Base-by-base conservation (phyloP, 2,888 invertebrate genomes). In the Crepidodera aurea region DNA sequence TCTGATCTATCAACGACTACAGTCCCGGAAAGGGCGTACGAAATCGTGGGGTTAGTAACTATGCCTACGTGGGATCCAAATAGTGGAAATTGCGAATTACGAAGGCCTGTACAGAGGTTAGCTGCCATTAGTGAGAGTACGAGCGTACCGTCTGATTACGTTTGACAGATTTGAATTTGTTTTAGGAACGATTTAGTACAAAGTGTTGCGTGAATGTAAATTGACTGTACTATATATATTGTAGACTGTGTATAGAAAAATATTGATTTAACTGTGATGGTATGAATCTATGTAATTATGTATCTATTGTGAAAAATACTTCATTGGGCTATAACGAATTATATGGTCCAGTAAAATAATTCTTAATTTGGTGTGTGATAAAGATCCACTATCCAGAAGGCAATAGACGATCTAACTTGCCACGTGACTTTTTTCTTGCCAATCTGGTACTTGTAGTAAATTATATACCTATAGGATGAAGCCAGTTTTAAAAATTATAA, bases 1-100 rank as follows among this genome's bases (percentile, higher is more conserved):
- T 89, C 89, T 60, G 90, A 90, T 79, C 81, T 90, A 57, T 87
- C 87, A 12, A 83, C 85, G 13, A 84, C 83, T 6, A 82, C 84
- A 63, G 82, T 83, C 16, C 77, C 79, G 2, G 87, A 87, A 69
- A 77, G 86, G 60, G 85, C 86, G 39, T 87, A 87, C 72, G 87
- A 87, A 78, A 83, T 86, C 15, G 86, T 87, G 10, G 87, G 86
- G 12, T 77, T 84, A 44, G 82, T 83, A 42, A 82, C 84, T 46
- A 79, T 83, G 78, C 83, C 84, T 4, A 27, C 60, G 10, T 84
- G 84, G 79, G 78, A 78, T 2, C 58, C 77, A 72, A 53, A 73
- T 74, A 42, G 75, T 61, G 76, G 76, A 66, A 74, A 73, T 62
- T 76, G 73, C 62, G 75, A 79, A 39, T 74, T 81, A 57, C 75